Base-by-base conservation (phyloP, 2,797 vertebrate genomes). In the Heterohyrax brucei region DNA sequence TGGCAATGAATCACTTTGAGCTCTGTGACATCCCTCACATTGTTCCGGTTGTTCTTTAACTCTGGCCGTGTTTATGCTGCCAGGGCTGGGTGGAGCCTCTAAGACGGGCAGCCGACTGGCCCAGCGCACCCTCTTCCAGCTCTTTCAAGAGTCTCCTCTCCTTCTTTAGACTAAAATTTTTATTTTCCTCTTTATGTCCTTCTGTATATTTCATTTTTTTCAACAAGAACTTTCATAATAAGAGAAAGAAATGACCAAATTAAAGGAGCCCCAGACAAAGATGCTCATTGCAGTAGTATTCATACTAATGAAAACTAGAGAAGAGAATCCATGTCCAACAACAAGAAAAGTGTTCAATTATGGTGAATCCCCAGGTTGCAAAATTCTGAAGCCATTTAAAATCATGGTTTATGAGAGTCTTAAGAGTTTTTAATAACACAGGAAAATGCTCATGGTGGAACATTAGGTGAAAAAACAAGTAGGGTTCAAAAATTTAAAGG, bases 1-100 rank as follows among this genome's bases (percentile, higher is more conserved):
- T 94, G 95, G 76, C 82, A 93, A 96, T 96, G 78, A 96, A 94
- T 96, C 92, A 76, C 85, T 44, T 68, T 68, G 68, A 83, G 66
- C 24, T 46, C 64, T 75, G 93, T 88, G 94, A 86, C 5, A 1
- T 88, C 70, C 68, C 18, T 46, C 79, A 18, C 76, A 92, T 90
- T 95, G 75, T 93, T 64, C 5, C 0, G 53, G 93, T 73, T 94
- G 84, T 94, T 89, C 64, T 82, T 96, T 92, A 93, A 95, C 81
- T 80, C 80, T 87, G 39, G 46, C 61, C 4, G 1, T 53, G 62
- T 81, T 87, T 56, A 81, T 19, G 64, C 79, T 96, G 88, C 91
- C 78, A 85, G 78, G 39, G 0, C 73, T 91, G 83, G 56, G 89
- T 44, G 82, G 61, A 88, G 64, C 33, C 50, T 83, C 44, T 16